These are phyloP conservation scores for Datnioides undecimradiatus DNA, from an alignment of 2,113 vertebrate species.

Conservation along the genomic window DNA sequence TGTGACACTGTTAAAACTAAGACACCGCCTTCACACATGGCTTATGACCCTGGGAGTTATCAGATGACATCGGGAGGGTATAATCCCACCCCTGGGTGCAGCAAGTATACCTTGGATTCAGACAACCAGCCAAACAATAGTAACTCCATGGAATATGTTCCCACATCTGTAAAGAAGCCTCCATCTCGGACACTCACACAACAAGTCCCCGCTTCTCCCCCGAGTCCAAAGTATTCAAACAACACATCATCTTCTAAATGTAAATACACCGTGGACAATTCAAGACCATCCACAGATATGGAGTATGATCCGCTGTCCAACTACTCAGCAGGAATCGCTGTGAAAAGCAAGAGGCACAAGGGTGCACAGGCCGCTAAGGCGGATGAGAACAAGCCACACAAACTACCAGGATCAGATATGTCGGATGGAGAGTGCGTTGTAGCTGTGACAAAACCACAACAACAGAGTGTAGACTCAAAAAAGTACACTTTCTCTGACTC, in stretches of 20 bases:
- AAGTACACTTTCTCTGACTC: slow-evolving; percentile 91
- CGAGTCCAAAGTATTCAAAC: slow-evolving; percentile 65
- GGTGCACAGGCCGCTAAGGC: slow-evolving; percentile 25
- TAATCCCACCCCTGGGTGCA: slow-evolving; percentile 90
- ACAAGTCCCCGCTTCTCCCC: slow-evolving; percentile 47
- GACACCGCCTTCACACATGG: slow-evolving; percentile 59
- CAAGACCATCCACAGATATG: slow-evolving; percentile 92
- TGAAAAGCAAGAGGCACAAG: slow-evolving; percentile 83
- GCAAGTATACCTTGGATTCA: slow-evolving; percentile 91
- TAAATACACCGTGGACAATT: slow-evolving; percentile 95
- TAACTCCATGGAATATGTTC: slow-evolving; percentile 91
- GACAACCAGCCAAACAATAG: slow-evolving; percentile 75
- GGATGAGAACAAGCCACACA: slow-evolving; percentile 54
- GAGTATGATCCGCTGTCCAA: slow-evolving; percentile 97
- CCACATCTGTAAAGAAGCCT: slow-evolving; percentile 84
- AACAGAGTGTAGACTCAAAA: slow-evolving; percentile 49
- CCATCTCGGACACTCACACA: slow-evolving; percentile 56
- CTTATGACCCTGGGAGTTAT: slow-evolving; percentile 86
- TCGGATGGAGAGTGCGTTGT: slow-evolving; percentile 83
- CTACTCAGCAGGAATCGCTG: slow-evolving; percentile 89
- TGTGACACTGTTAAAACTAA: slow-evolving; percentile 41
- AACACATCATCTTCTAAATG: slow-evolving; percentile 75
- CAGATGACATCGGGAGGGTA: slow-evolving; percentile 85
- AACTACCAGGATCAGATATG: slow-evolving; percentile 62
- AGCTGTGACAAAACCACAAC: slow-evolving; percentile 80